Evolutionary conservation across 2,113 vertebrate genomes (phyloP), one percentile per base, ranked within the genome.

Genomic region (Petaurus breviceps): DNA sequence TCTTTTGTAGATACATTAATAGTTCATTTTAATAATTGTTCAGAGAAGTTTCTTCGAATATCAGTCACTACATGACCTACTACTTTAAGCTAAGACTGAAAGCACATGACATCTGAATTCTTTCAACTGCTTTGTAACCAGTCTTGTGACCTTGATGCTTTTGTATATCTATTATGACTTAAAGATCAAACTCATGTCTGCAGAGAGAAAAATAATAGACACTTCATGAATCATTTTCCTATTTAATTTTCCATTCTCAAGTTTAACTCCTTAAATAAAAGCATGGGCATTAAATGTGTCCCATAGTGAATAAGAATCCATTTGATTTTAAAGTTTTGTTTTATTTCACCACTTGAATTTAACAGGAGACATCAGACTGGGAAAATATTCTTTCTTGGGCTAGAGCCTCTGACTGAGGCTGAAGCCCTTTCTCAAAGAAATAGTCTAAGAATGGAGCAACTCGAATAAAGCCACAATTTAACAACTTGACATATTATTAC

Each of bases 21-120:
- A 84, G 94, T 95, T 97, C 96, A 90, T 95, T 92, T 61, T 61
- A 95, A 97, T 94, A 94, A 92, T 92, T 84, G 23, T 96, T 94
- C 94, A 49, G 26, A 31, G 91, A 93, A 94, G 96, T 3, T 54
- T 94, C 61, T 90, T 77, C 77, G 96, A 97, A 94, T 94, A 96
- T 91, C 96, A 90, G 91, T 93, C 92, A 94, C 97, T 25, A 26
- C 93, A 90, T 95, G 92, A 96, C 94, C 94, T 93, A 84, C 93
- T 89, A 90, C 57, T 91, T 26, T 93, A 46, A 96, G 95, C 25
- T 46, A 31, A 19, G 31, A 93, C 51, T 94, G 91, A 94, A 50
- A 93, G 94, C 96, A 93, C 68, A 96, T 94, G 94, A 90, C 92
- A 51, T 95, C 55, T 93, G 91, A 94, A 92, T 97, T 96, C 89